Evolutionary conservation across 2,113 vertebrate species (phyloP), one percentile per base, ranked within the genome.

Genomic region (Saccopteryx leptura): DNA sequence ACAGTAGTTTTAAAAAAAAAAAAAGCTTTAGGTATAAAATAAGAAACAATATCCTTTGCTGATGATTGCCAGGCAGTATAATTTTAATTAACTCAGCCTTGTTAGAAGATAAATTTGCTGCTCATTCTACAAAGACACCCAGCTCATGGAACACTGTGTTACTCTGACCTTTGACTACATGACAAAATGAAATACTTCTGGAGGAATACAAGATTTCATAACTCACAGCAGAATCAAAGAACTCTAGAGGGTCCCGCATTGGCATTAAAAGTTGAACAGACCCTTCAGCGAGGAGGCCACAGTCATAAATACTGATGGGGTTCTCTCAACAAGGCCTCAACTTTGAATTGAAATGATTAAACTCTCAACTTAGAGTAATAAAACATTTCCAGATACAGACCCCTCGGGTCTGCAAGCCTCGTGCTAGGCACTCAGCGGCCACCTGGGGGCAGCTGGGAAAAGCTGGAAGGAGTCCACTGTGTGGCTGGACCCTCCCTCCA

Each of bases 151-250:
- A 88, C 46, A 78, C 4, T 24, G 72, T 93, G 50, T 95, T 78
- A 87, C 69, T 58, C 90, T 93, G 71, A 93, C 74, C 82, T 90
- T 12, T 0, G 69, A 92, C 79, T 91, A 0, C 50, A 66, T 79
- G 8, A 72, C 76, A 90, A 80, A 76, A 81, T 39, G 0, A 50
- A 92, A 31, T 11, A 54, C 61, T 61, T 63, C 28, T 58, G 65
- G 97, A 88, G 76, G 85, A 91, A 90, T 19, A 91, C 14, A 24
- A 21, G n/a, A 31, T 97, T 97, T 97, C 81, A 63, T 97, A 95
- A 96, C 63, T 48, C 17, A 88, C 81, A 52, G 80, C 58, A 92
- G 75, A 68, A 89, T 7, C 11, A 61, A 71, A 72, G 85, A 91
- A 26, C 39, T 39, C 39, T 39, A 46, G 69, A 65, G 39, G 23